phyloP scores from a whole-genome alignment of 2,888 invertebrate genomes.

The Caenorhabditis panamensis region DNA sequence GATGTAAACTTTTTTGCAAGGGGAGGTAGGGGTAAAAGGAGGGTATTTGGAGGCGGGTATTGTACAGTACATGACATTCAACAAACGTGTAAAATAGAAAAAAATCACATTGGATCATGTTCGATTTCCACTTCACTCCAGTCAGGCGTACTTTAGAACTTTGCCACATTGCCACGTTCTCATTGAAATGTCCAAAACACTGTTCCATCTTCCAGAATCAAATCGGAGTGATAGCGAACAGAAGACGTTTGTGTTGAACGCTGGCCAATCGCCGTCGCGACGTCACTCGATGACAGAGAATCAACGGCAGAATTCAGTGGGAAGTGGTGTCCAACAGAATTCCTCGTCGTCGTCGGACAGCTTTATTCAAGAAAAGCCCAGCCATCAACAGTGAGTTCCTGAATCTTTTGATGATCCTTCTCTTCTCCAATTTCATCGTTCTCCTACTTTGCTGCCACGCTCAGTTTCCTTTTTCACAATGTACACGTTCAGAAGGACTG shows the following conservation, averaged over 20 bases:
- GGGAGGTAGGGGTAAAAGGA: constrained; percentile 2
- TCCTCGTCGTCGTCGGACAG: constrained; percentile 41
- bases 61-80: constrained; percentile 31
- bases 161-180: too few relatives aligned
- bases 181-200: background rate
- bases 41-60: constrained; percentile 7
- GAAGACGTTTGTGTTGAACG: constrained; percentile 49
- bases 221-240: constrained; percentile 55
- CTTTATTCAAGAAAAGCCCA: constrained; percentile 58
- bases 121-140: too few relatives aligned
- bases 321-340: constrained; percentile 47
- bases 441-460: background rate
- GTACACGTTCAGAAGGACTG: constrained; percentile 28
- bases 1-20: constrained; percentile 22
- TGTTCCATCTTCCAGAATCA: constrained; percentile 43
- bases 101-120: too few relatives aligned
- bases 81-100: background rate
- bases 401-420: background rate
- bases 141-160: too few relatives aligned
- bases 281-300: constrained; percentile 63
- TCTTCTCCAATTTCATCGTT: background rate
- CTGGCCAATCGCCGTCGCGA: constrained; percentile 49
- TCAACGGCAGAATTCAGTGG: constrained; percentile 49
- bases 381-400: constrained; percentile 64
- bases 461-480: constrained; percentile 9